A percentile compares a stretch with the other conserved stretches of the same genome.
Evolutionary conservation across 2,888 invertebrate genomes (phyloP).

Genomic region (Lasioglossum figueresi): DNA sequence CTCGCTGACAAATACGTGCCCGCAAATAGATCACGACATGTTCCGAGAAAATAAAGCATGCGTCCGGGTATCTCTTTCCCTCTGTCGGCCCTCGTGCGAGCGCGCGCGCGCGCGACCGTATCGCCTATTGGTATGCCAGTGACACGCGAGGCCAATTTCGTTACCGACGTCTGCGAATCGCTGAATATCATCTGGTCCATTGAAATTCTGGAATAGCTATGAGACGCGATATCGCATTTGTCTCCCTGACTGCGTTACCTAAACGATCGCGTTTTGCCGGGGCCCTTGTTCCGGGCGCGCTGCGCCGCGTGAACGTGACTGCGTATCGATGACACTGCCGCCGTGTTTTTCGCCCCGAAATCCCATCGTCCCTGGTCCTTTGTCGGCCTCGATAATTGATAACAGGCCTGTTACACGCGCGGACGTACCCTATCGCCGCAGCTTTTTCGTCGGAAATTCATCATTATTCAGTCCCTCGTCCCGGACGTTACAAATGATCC

Average conservation of each 20-base stretch:
- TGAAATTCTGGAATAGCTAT: constrained; percentile 75
- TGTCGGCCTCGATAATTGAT: constrained; percentile 33
- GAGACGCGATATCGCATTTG: constrained; percentile 77
- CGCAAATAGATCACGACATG: constrained; percentile 58
- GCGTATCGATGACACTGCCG: constrained; percentile 43
- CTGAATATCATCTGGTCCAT: constrained; percentile 78
- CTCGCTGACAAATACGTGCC: constrained; percentile 60
- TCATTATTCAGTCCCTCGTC: background rate
- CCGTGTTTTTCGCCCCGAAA: constrained; percentile 22
- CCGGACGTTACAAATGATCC: constrained; percentile 6
- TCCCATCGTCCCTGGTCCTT: background rate
- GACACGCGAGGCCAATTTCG: constrained; percentile 74
- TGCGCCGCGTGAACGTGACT: constrained; percentile 40
- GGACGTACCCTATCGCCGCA: background rate
- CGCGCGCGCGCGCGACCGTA: constrained; percentile 43
- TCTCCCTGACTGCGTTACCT: constrained; percentile 75
- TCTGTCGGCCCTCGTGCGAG: background rate
- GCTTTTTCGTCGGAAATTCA: constrained; percentile 1
- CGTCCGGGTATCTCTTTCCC: background rate
- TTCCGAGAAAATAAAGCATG: constrained; percentile 63
- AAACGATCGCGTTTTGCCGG: constrained; percentile 73
- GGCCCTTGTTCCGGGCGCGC: constrained; percentile 48
- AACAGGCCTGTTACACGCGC: constrained; percentile 19
- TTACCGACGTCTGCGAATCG: constrained; percentile 76
- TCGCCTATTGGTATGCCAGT: constrained; percentile 74